A percentile compares a stretch with the other conserved stretches of the same genome.
These are phyloP conservation scores for Anolis carolinensis DNA, from an alignment of 2,113 vertebrate species.

Conservation along the genomic window DNA sequence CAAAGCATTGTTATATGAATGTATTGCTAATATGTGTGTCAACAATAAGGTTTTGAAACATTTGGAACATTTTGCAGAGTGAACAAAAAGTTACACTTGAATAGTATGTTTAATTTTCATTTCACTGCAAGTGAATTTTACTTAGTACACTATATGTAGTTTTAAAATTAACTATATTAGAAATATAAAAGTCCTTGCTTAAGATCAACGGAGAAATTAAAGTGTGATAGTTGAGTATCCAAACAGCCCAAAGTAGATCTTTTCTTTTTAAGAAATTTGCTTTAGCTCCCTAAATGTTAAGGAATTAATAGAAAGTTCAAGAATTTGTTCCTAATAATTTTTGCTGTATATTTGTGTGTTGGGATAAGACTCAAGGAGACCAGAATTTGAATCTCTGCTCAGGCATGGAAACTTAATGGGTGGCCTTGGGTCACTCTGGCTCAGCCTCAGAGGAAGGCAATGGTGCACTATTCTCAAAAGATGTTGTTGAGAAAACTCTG, in stretches of 20 bases:
- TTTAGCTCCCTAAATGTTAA: background rate
- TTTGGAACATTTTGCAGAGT: background rate
- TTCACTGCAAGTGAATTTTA: background rate
- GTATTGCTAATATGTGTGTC: background rate
- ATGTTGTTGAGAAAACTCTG: too few species aligned
- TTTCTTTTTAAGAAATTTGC: background rate
- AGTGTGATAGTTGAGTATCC: background rate
- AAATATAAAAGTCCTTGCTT: background rate
- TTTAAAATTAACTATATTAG: background rate
- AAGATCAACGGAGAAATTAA: background rate
- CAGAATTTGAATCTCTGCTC: too few species aligned
- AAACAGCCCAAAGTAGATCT: background rate
- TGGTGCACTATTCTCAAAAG: too few species aligned
- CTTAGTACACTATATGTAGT: background rate
- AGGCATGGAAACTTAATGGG: too few species aligned
- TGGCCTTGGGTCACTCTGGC: too few species aligned
- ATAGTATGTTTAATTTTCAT: background rate
- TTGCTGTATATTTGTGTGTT: background rate
- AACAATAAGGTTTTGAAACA: background rate
- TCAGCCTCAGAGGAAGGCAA: too few species aligned
- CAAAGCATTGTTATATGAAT: background rate
- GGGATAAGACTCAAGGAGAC: too few species aligned
- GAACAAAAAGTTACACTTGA: slow-evolving; percentile 5
- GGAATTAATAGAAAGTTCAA: slow-evolving; percentile 12
- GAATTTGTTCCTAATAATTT: background rate